Percentiles rank a stretch among this genome's conserved stretches.
Conservation (phyloP, 37 sponge, comb jelly and placozoan genomes). For the Crambe crambe region DNA sequence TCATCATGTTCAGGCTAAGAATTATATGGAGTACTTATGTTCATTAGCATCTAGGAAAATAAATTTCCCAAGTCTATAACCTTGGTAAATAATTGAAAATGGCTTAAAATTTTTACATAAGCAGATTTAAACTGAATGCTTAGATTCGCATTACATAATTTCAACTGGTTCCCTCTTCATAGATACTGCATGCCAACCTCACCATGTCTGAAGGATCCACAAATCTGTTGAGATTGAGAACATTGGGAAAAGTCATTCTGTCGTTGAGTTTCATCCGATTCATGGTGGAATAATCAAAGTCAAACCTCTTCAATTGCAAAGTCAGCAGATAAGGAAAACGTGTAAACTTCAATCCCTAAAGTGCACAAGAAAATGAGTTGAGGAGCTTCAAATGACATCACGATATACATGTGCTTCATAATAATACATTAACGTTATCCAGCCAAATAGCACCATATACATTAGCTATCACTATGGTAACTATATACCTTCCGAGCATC, state of each 20-base stretch:
- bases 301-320: slow-evolving; percentile 92
- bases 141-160: too few species aligned
- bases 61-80: too few species aligned
- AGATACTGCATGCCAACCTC: neutral
- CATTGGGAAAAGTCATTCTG: slow-evolving; percentile 87
- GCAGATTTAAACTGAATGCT: too few species aligned
- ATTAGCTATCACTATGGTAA: neutral
- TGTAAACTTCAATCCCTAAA: slow-evolving; percentile 90
- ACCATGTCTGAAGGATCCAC: slow-evolving; percentile 19
- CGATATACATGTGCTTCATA: too few species aligned
- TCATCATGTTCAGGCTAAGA: slow-evolving; percentile 1
- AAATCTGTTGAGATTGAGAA: slow-evolving; percentile 76
- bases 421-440: too few species aligned
- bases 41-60: too few species aligned
- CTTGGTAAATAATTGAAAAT: too few species aligned
- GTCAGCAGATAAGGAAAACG: slow-evolving; percentile 89
- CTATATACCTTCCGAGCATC: slow-evolving; percentile 90
- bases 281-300: slow-evolving; percentile 90
- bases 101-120: too few species aligned
- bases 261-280: slow-evolving; percentile 94
- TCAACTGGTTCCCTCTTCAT: too few species aligned
- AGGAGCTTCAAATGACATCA: too few species aligned
- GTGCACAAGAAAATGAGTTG: neutral
- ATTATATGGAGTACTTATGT: too few species aligned
- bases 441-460: too few species aligned